Evolutionary conservation across 2,888 invertebrate genomes (phyloP).

Genomic region (Hemicrepidius hirtus): DNA sequence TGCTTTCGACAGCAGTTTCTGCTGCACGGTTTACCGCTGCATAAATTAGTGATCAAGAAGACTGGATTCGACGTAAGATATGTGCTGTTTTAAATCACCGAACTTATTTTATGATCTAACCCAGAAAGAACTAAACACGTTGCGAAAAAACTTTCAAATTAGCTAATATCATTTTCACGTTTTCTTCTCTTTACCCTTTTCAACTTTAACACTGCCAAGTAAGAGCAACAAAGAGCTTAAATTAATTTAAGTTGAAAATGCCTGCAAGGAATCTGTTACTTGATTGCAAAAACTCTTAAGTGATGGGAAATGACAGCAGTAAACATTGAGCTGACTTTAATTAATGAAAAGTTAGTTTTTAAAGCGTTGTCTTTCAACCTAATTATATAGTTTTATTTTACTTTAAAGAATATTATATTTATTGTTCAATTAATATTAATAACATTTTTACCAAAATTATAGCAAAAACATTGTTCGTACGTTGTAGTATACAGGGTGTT

Average conservation of each 20-base stretch:
- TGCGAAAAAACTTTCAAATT: slow-evolving; percentile 23
- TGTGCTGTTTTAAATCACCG: slow-evolving; percentile 52
- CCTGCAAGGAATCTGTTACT: not conserved
- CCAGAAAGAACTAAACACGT: slow-evolving; percentile 32
- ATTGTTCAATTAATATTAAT: too few relatives aligned
- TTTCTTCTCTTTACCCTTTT: not conserved
- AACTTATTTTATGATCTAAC: slow-evolving; percentile 46
- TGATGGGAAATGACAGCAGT: not conserved
- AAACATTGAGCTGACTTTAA: too few relatives aligned
- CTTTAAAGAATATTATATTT: too few relatives aligned
- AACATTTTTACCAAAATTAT: too few relatives aligned
- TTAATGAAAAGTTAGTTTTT: too few relatives aligned
- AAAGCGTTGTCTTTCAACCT: too few relatives aligned
- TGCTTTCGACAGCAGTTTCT: slow-evolving; percentile 55
- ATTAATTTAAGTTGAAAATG: slow-evolving; percentile 8
- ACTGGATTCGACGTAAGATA: slow-evolving; percentile 54
- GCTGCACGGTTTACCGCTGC: slow-evolving; percentile 55
- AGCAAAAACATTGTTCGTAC: too few relatives aligned
- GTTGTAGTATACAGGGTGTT: too few relatives aligned
- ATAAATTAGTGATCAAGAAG: slow-evolving; percentile 54
- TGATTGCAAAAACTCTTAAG: not conserved
- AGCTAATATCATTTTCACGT: slow-evolving; percentile 16
- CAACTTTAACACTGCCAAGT: not conserved
- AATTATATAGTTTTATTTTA: too few relatives aligned
- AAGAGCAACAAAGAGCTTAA: slow-evolving; percentile 4